Percentiles rank a stretch among this genome's conserved stretches.
phyloP scores from a whole-genome alignment of 2,113 vertebrate species.

The Oreocharis arfaki region DNA sequence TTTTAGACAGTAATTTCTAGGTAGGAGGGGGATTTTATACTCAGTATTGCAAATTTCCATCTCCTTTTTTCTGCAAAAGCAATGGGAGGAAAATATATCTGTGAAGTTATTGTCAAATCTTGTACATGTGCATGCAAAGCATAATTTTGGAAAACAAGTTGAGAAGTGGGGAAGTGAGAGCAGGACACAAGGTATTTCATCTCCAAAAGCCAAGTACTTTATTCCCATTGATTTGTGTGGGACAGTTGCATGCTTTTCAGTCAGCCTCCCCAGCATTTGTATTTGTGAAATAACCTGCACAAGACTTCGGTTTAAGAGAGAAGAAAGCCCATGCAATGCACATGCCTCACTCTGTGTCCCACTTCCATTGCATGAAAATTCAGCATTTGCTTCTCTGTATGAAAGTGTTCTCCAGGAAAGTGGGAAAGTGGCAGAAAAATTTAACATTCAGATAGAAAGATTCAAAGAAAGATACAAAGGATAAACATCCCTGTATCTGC shows the following conservation, averaged over 20 bases:
- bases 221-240: not conserved
- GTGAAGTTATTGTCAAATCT: not conserved
- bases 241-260: not conserved
- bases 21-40: not conserved
- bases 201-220: not conserved
- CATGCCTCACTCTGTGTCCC: not conserved
- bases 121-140: not conserved
- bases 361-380: not conserved
- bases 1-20: not conserved
- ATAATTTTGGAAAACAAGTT: not conserved
- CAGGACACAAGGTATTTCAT: not conserved
- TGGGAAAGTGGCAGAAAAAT: not conserved
- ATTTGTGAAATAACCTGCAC: not conserved
- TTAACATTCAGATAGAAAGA: not conserved
- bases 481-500: not conserved
- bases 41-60: not conserved
- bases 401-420: not conserved
- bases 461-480: not conserved
- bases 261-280: not conserved
- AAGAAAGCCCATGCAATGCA: not conserved
- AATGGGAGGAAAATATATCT: not conserved
- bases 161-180: not conserved
- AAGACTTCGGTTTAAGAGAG: not conserved
- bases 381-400: not conserved
- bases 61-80: not conserved